Conservation (phyloP, 1,140 invertebrate species). For the Cyphomyrmex costatus region DNA sequence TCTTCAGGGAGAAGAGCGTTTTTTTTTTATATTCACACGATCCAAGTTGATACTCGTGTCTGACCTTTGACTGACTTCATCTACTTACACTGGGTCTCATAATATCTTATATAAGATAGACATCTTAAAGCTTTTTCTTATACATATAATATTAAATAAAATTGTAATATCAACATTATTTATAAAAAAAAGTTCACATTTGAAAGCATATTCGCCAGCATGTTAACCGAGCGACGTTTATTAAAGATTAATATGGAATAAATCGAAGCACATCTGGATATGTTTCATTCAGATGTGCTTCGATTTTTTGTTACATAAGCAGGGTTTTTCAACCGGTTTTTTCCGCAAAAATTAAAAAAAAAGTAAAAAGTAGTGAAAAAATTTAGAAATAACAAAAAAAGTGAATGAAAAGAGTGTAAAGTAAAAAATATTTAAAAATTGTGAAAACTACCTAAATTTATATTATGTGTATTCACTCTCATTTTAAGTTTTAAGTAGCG, state of each 20-base stretch:
- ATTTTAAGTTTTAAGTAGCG: too few relatives aligned
- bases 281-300: background rate
- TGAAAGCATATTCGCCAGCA: background rate
- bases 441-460: too few relatives aligned
- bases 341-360: too few relatives aligned
- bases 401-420: too few relatives aligned
- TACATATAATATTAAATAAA: background rate
- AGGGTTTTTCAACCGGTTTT: too few relatives aligned
- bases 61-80: slow-evolving; percentile 1
- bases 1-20: background rate
- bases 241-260: background rate
- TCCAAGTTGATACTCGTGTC: background rate
- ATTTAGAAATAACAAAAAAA: too few relatives aligned
- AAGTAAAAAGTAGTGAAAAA: too few relatives aligned
- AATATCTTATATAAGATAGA: background rate
- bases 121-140: background rate
- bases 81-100: background rate
- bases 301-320: background rate
- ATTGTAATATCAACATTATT: background rate
- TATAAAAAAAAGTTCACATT: background rate
- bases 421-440: too few relatives aligned
- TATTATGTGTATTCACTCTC: too few relatives aligned
- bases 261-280: background rate
- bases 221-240: background rate
- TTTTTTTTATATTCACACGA: background rate